phyloP scores from a whole-genome alignment of 2,113 vertebrate species.

The Aptenodytes forsteri region DNA sequence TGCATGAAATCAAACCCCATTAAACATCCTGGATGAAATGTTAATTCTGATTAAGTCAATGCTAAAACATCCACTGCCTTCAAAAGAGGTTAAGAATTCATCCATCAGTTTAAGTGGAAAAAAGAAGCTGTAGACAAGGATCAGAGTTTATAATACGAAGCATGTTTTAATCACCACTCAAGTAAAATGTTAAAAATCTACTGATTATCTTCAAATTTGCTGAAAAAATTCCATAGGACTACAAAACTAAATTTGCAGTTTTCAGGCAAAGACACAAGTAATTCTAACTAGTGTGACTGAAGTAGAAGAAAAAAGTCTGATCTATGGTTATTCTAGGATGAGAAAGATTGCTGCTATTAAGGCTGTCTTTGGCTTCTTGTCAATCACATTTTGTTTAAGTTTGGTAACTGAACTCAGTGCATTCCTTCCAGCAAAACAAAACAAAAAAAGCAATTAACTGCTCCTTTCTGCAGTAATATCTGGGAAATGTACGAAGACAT shows the following conservation, averaged over 20 bases:
- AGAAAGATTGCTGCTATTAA: neutral
- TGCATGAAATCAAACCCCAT: neutral
- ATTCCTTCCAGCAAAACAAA: constrained; percentile 5
- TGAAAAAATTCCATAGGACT: neutral
- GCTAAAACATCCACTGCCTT: neutral
- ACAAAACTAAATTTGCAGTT: neutral
- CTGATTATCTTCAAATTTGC: neutral
- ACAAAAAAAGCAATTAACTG: neutral
- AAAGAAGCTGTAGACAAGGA: neutral
- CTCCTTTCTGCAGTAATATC: neutral
- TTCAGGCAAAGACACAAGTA: neutral
- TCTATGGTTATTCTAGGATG: neutral
- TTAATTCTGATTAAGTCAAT: neutral
- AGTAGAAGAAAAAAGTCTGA: neutral
- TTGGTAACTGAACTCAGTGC: neutral
- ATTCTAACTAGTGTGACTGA: neutral
- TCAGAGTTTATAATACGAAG: neutral
- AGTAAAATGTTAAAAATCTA: neutral
- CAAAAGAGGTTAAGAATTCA: neutral
- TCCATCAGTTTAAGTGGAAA: neutral
- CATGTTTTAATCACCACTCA: neutral
- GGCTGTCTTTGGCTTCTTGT: neutral
- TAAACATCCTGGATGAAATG: neutral
- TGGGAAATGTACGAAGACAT: neutral
- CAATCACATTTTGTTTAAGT: neutral